Evolutionary conservation across 2,797 vertebrate genomes (phyloP).

Genomic region (Leontocebus nigricollis): DNA sequence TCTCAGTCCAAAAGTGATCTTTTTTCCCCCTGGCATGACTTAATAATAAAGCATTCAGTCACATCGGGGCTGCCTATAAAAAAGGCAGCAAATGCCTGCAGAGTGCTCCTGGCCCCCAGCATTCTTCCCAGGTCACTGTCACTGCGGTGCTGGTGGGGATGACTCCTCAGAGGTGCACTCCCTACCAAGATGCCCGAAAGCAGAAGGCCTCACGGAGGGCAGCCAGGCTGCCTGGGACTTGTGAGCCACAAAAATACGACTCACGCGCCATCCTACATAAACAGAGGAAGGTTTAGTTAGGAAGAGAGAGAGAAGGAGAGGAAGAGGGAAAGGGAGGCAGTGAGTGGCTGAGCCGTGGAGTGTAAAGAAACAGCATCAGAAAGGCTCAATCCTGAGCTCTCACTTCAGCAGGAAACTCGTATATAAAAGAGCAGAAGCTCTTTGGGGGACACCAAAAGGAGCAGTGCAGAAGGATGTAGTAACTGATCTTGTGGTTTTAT

Average conservation of each 20-base stretch:
- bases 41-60: not conserved
- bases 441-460: not conserved
- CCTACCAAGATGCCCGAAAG: not conserved
- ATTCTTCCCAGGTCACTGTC: not conserved
- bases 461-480: not conserved
- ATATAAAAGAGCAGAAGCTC: not conserved
- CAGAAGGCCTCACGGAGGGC: not conserved
- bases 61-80: not conserved
- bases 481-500: not conserved
- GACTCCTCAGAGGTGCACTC: not conserved
- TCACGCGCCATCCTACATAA: not conserved
- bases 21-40: not conserved
- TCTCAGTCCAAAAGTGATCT: conserved; percentile 16
- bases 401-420: not conserved
- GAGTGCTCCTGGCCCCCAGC: not conserved
- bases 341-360: not conserved
- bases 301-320: not conserved
- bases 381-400: not conserved
- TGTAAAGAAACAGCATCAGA: not conserved
- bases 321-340: not conserved
- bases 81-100: fast-evolving
- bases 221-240: not conserved
- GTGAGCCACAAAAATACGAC: not conserved
- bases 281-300: not conserved
- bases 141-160: not conserved